Percentiles rank a stretch among this genome's conserved stretches.
phyloP scores from a whole-genome alignment of 2,888 invertebrate genomes.

The Tachystola acroxantha region DNA sequence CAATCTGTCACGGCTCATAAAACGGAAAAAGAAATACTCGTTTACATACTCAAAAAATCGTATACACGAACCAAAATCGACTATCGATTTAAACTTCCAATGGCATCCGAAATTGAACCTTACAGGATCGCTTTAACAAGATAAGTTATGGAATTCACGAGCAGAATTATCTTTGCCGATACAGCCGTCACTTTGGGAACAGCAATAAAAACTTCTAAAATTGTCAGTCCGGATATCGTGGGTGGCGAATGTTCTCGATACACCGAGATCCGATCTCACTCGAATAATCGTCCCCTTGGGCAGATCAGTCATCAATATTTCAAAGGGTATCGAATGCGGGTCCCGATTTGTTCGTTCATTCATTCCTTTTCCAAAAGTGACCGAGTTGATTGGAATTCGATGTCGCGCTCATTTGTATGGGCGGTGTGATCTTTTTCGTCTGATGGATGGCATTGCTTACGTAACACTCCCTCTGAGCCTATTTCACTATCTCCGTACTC shows the following conservation, averaged over 20 bases:
- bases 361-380: constrained; percentile 33
- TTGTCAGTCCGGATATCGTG: constrained; percentile 38
- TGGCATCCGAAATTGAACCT: constrained; percentile 20
- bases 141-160: constrained; percentile 13
- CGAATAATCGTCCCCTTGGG: constrained; percentile 53
- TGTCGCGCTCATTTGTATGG: constrained; percentile 35
- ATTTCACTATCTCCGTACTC: constrained; percentile 1
- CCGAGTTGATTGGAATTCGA: constrained; percentile 40
- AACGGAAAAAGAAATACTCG: constrained; percentile 31
- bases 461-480: neutral
- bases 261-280: constrained; percentile 38
- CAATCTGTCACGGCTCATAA: constrained; percentile 43
- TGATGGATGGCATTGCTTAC: neutral
- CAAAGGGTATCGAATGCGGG: constrained; percentile 44
- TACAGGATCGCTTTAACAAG: constrained; percentile 15
- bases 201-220: constrained; percentile 48
- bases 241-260: constrained; percentile 35
- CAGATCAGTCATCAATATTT: constrained; percentile 57
- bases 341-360: constrained; percentile 40
- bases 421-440: constrained; percentile 1
- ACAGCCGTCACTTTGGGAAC: constrained; percentile 21
- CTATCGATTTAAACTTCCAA: constrained; percentile 17
- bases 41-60: constrained; percentile 40
- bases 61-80: constrained; percentile 21
- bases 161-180: constrained; percentile 18